Percentiles rank a stretch among this genome's conserved stretches.
These are phyloP conservation scores for Catagonus wagneri DNA, from an alignment of 2,113 vertebrate genomes.

Conservation along the genomic window DNA sequence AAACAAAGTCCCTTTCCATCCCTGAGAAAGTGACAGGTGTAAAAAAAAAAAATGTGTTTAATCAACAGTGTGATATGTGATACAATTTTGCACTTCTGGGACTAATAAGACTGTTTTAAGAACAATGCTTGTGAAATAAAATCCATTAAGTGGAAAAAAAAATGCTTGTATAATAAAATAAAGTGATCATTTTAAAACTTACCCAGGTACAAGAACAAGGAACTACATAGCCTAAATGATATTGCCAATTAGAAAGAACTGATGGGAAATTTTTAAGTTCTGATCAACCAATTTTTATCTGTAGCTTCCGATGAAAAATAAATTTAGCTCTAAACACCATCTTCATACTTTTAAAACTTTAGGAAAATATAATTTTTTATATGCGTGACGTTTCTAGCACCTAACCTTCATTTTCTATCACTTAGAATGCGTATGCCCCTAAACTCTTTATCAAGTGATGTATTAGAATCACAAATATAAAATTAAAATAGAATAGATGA, in stretches of 20 bases:
- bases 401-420: not conserved
- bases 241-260: not conserved
- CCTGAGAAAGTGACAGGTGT: not conserved
- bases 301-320: not conserved
- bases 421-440: not conserved
- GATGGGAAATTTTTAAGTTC: not conserved
- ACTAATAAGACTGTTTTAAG: not conserved
- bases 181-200: not conserved
- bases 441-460: not conserved
- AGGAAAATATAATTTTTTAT: slow-evolving; percentile 1
- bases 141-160: too few relatives aligned
- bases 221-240: not conserved
- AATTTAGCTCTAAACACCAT: not conserved
- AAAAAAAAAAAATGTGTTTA: not conserved
- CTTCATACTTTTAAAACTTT: not conserved
- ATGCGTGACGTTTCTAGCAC: not conserved
- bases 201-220: not conserved
- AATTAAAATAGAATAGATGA: not conserved
- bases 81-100: not conserved
- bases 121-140: not conserved
- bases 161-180: not conserved
- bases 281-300: not conserved
- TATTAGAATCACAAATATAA: not conserved
- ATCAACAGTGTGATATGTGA: not conserved
- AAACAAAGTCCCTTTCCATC: not conserved